Evolutionary conservation across 2,113 vertebrate species (phyloP).

Genomic region (Cochlearius cochlearius): DNA sequence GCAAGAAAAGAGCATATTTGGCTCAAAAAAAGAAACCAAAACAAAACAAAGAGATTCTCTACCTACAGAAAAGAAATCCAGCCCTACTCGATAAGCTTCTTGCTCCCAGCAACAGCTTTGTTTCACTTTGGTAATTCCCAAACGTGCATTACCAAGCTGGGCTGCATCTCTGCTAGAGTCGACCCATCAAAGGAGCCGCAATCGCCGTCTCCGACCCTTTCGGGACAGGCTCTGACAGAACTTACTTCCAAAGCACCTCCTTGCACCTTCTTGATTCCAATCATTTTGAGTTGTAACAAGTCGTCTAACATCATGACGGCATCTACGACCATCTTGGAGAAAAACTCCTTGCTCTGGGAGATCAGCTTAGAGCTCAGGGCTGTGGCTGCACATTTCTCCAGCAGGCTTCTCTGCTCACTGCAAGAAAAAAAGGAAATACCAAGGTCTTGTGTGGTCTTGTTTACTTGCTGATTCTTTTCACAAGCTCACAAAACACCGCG

Average conservation of each 20-base stretch:
- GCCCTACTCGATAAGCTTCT: background rate
- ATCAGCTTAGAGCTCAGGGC: slow-evolving; percentile 96
- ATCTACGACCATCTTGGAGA: slow-evolving; percentile 95
- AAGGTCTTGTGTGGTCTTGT: no score
- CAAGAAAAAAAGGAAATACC: background rate
- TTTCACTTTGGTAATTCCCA: background rate
- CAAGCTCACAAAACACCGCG: accelerated
- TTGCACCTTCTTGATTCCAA: slow-evolving; percentile 97
- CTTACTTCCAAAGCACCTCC: slow-evolving; percentile 93
- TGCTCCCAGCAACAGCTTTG: background rate
- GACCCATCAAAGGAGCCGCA: background rate
- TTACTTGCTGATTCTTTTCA: background rate
- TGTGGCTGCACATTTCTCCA: slow-evolving; percentile 93
- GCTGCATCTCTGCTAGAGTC: background rate
- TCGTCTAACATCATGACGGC: slow-evolving; percentile 92
- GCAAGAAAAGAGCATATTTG: background rate
- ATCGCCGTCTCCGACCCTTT: accelerated
- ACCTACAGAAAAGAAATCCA: background rate
- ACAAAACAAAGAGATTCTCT: background rate
- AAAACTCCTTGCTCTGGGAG: slow-evolving; percentile 90
- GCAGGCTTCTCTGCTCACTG: slow-evolving; percentile 88
- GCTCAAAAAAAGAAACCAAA: background rate
- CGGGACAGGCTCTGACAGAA: background rate
- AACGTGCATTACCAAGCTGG: background rate
- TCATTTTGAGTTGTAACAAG: slow-evolving; percentile 94